Conservation (phyloP, 2,113 vertebrate genomes). For the Naja naja region DNA sequence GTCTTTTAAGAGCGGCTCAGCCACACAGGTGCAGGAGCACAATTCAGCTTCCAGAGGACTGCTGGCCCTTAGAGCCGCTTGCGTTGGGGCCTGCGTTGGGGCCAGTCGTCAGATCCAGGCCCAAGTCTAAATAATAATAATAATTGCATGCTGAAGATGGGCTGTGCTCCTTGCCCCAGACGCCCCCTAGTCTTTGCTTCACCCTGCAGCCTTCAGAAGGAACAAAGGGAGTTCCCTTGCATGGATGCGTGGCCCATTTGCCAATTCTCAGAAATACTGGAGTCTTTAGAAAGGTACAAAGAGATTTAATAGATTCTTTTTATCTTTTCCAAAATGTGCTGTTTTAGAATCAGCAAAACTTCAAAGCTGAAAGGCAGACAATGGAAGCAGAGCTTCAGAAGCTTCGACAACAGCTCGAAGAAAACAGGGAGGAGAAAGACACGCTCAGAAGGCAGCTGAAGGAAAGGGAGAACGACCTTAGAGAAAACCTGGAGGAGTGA, state of each 20-base stretch:
- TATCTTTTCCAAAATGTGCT: not conserved
- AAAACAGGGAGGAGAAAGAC: constrained; percentile 72
- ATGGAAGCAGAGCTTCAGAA: constrained; percentile 70
- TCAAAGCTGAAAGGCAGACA: constrained; percentile 75
- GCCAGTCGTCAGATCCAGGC: too few species aligned
- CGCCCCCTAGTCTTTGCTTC: not conserved
- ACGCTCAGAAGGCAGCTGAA: constrained; percentile 75
- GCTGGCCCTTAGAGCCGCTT: not conserved
- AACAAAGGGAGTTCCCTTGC: not conserved
- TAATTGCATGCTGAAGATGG: not conserved
- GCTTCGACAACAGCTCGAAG: constrained; percentile 73
- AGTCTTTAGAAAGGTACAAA: not conserved
- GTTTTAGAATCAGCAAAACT: constrained; percentile 74
- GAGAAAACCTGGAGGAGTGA: constrained; percentile 90
- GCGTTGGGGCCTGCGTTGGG: not conserved
- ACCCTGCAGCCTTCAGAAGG: not conserved
- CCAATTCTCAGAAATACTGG: not conserved
- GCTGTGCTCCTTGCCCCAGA: not conserved
- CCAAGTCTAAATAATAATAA: too few species aligned
- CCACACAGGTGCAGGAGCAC: not conserved
- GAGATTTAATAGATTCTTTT: not conserved
- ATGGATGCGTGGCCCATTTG: not conserved
- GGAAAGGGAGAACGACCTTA: constrained; percentile 84
- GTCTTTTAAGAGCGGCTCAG: not conserved
- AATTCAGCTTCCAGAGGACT: not conserved